Conservation (phyloP, 2,888 invertebrate genomes). For the Drosophila greeni region DNA sequence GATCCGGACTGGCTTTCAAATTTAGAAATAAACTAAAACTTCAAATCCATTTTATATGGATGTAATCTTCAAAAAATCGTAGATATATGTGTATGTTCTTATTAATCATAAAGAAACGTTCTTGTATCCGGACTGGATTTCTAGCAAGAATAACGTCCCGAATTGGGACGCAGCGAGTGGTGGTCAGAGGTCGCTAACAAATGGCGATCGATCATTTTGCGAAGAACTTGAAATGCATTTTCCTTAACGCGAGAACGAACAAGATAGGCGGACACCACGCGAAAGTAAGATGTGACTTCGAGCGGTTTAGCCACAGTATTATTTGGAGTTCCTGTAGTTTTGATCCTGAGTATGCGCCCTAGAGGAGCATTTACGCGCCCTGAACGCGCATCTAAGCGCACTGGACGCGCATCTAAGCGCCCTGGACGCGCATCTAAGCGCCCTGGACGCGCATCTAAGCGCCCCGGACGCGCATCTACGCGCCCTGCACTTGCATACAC, state of each 20-base stretch:
- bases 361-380: no score
- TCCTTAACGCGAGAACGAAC: constrained; percentile 32
- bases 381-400: no score
- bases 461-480: no score
- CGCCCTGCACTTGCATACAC: not conserved
- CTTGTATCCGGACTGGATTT: not conserved
- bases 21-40: no score
- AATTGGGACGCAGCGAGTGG: not conserved
- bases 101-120: not conserved
- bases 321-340: not conserved
- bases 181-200: constrained; percentile 21
- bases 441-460: no score
- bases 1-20: no score
- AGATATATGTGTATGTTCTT: not conserved
- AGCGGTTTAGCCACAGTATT: constrained; percentile 33
- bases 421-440: no score
- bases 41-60: no score
- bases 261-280: constrained; percentile 32
- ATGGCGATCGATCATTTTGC: constrained; percentile 34
- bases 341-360: not conserved
- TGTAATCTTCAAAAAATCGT: not conserved
- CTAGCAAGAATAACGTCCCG: no score
- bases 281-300: constrained; percentile 44
- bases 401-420: no score
- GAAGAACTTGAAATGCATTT: constrained; percentile 24